A percentile compares a stretch with the other conserved stretches of the same genome.
Evolutionary conservation across 2,113 vertebrate genomes (phyloP).

Genomic region (Centropristis striata): DNA sequence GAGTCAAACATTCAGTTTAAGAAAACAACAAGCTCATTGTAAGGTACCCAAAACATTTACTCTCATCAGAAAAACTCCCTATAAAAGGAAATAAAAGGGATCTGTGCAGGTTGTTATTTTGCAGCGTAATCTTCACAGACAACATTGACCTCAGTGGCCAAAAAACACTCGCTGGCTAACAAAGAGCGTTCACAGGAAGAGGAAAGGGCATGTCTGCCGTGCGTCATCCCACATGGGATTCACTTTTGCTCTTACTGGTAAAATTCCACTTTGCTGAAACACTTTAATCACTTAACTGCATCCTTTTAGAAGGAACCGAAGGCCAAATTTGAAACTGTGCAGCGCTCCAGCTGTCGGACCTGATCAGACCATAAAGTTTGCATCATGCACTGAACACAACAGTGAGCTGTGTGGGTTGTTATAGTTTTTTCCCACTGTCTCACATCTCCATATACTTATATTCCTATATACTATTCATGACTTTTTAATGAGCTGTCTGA

Average conservation of each 20-base stretch:
- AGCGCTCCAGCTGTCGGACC: slow-evolving; percentile 41
- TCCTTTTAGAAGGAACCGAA: slow-evolving; percentile 4
- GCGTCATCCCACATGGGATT: slow-evolving; percentile 54
- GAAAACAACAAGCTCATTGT: slow-evolving; percentile 11
- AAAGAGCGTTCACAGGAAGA: slow-evolving; percentile 39
- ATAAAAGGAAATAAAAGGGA: neutral
- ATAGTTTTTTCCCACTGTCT: too few species aligned
- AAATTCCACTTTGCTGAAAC: slow-evolving; percentile 42
- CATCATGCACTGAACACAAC: neutral
- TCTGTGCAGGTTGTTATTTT: neutral
- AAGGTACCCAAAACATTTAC: neutral
- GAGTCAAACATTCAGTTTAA: neutral
- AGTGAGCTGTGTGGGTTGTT: neutral
- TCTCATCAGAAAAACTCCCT: neutral
- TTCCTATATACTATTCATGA: neutral
- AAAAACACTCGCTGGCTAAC: slow-evolving; percentile 39
- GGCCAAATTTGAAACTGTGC: slow-evolving; percentile 41
- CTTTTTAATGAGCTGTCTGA: neutral
- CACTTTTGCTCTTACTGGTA: slow-evolving; percentile 25
- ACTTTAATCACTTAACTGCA: slow-evolving; percentile 42
- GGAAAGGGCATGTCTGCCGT: slow-evolving; percentile 46
- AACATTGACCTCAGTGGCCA: slow-evolving; percentile 20
- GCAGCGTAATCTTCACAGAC: slow-evolving; percentile 19
- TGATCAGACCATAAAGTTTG: slow-evolving; percentile 18
- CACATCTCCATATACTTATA: neutral